Evolutionary conservation across 1,140 invertebrate species (phyloP).

Genomic region (Tachypleus tridentatus): DNA sequence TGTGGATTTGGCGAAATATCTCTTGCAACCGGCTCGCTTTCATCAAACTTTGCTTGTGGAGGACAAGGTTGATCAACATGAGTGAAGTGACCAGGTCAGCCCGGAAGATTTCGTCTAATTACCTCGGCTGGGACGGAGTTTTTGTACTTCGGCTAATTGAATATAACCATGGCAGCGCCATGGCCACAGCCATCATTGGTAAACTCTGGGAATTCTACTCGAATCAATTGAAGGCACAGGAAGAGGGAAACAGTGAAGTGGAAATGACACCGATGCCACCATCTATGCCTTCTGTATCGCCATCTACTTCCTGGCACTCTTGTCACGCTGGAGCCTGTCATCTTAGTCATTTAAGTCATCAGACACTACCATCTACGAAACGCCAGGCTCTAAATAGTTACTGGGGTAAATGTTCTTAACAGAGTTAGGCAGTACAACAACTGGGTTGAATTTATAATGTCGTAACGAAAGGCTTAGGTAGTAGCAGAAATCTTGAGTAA

Average conservation of each 20-base stretch:
- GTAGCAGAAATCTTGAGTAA: no score
- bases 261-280: no score
- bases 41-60: constrained; percentile 32
- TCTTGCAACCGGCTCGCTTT: constrained; percentile 32
- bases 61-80: constrained; percentile 30
- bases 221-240: constrained; percentile 30
- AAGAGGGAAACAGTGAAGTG: constrained; percentile 21
- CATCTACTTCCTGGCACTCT: constrained; percentile 27
- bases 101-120: constrained; percentile 31
- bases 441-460: no score
- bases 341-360: constrained; percentile 21
- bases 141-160: constrained; percentile 35
- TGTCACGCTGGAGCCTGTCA: constrained; percentile 27
- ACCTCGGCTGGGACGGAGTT: constrained; percentile 36
- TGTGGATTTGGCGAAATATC: constrained; percentile 35
- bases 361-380: background rate
- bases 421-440: no score
- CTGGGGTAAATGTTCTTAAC: constrained; percentile 25
- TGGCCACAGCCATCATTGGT: constrained; percentile 30
- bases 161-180: constrained; percentile 34
- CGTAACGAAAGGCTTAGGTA: no score
- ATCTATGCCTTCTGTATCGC: constrained; percentile 18
- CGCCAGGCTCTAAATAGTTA: constrained; percentile 24
- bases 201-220: constrained; percentile 29
- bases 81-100: constrained; percentile 30